Evolutionary conservation across 2,888 invertebrate species (phyloP).

Genomic region (Keiferia lycopersicella): DNA sequence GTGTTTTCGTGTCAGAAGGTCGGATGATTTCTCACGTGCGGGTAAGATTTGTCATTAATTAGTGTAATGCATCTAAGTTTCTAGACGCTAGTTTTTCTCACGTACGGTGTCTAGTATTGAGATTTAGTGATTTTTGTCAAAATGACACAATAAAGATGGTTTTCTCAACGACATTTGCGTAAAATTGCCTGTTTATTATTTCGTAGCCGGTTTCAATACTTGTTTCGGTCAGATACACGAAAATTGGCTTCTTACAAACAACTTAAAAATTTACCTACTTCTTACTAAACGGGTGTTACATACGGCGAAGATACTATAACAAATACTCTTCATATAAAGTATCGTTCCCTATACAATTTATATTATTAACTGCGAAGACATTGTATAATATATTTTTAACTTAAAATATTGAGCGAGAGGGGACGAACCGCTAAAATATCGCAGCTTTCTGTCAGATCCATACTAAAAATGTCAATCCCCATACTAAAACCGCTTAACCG

Average conservation of each 20-base stretch:
- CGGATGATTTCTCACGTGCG: constrained; percentile 70
- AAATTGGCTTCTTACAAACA: background rate
- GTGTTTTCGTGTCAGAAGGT: constrained; percentile 48
- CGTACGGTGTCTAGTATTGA: constrained; percentile 28
- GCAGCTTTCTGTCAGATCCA: no score
- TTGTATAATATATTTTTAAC: no score
- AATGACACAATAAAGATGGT: constrained; percentile 17
- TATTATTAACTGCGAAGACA: no score
- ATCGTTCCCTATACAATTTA: no score
- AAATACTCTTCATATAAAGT: no score
- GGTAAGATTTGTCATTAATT: constrained; percentile 59
- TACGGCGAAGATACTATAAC: no score
- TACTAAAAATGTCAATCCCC: no score
- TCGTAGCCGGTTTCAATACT: background rate
- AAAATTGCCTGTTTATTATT: background rate
- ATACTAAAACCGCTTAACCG: no score
- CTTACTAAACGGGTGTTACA: no score
- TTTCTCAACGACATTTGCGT: constrained; percentile 21
- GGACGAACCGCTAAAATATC: no score
- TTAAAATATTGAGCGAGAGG: no score
- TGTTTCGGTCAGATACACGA: no score
- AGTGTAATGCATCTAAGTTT: constrained; percentile 48
- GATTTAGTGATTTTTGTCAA: constrained; percentile 5
- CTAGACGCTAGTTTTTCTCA: constrained; percentile 40
- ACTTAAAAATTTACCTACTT: constrained; percentile 1